These are phyloP conservation scores for Heliconius hewitsoni DNA, from an alignment of 1,140 invertebrate species.

Conservation along the genomic window DNA sequence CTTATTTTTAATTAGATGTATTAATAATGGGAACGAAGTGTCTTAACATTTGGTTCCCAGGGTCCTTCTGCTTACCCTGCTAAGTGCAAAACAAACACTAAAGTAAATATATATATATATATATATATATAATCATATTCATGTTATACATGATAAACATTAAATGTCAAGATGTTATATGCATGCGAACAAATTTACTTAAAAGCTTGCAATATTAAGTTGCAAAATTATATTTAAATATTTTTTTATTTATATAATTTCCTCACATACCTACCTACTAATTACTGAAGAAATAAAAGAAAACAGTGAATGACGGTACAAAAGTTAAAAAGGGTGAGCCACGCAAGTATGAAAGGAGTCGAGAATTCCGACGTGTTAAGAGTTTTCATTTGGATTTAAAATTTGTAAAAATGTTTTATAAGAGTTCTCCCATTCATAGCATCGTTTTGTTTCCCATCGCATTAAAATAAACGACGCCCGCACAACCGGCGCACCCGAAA, in stretches of 20 bases:
- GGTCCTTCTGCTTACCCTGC: too few species aligned
- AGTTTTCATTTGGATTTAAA: constrained; percentile 40
- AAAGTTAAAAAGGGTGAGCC: constrained; percentile 29
- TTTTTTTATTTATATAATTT: neutral
- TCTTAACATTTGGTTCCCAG: too few species aligned
- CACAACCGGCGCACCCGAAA: constrained; percentile 63
- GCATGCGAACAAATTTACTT: neutral
- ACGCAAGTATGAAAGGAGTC: constrained; percentile 26
- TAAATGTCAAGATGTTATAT: neutral
- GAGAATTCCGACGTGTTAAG: constrained; percentile 35
- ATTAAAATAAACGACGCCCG: constrained; percentile 41
- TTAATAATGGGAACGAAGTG: too few species aligned
- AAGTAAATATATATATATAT: too few species aligned
- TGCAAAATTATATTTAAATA: neutral
- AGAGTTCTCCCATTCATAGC: constrained; percentile 38
- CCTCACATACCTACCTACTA: constrained; percentile 17
- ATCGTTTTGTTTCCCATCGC: constrained; percentile 41
- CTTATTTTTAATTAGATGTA: neutral
- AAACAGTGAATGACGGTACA: constrained; percentile 16
- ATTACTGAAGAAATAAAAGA: constrained; percentile 23
- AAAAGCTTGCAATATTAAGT: constrained; percentile 1
- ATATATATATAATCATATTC: too few species aligned
- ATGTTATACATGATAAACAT: neutral
- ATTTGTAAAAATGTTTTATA: constrained; percentile 42
- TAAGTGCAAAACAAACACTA: too few species aligned